Percentiles rank a stretch among this genome's conserved stretches.
These are phyloP conservation scores for cat (Felis catus) DNA, from an alignment of 2,113 vertebrate genomes.

Conservation along the genomic window DNA sequence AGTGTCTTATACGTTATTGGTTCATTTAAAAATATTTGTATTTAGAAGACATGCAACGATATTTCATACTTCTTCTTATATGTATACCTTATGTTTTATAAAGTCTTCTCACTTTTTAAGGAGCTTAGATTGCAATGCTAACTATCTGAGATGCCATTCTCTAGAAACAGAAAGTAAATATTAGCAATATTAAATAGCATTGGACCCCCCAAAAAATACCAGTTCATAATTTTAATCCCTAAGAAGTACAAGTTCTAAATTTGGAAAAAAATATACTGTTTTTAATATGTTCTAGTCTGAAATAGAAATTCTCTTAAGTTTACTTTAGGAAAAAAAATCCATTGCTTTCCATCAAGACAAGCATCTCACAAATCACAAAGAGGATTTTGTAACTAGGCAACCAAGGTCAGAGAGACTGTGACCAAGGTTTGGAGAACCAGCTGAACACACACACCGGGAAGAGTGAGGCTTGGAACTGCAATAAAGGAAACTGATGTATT, in stretches of 20 bases:
- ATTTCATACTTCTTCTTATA: not conserved
- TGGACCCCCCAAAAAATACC: not conserved
- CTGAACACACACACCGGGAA: slow-evolving; percentile 59
- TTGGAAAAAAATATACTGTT: slow-evolving; percentile 49
- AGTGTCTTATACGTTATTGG: not conserved
- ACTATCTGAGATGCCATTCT: not conserved
- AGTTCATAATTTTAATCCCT: slow-evolving; percentile 52
- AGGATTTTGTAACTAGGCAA: slow-evolving; percentile 81
- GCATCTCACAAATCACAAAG: slow-evolving; percentile 71
- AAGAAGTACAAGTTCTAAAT: slow-evolving; percentile 50
- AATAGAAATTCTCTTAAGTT: slow-evolving; percentile 65
- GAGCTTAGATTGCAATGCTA: not conserved
- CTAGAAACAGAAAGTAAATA: not conserved
- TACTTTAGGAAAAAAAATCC: slow-evolving; percentile 63
- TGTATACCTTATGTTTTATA: not conserved
- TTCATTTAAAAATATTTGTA: not conserved
- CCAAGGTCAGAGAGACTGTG: slow-evolving; percentile 66
- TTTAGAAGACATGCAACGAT: not conserved
- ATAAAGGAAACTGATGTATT: not conserved
- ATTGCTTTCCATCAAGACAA: slow-evolving; percentile 56
- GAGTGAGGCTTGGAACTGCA: not conserved
- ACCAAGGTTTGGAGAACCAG: slow-evolving; percentile 63
- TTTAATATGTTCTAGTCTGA: slow-evolving; percentile 64
- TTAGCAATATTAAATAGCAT: slow-evolving; percentile 33
- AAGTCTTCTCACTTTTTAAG: not conserved